These are phyloP conservation scores for Drosophila repletoides DNA, from an alignment of 1,140 invertebrate species.

Conservation along the genomic window DNA sequence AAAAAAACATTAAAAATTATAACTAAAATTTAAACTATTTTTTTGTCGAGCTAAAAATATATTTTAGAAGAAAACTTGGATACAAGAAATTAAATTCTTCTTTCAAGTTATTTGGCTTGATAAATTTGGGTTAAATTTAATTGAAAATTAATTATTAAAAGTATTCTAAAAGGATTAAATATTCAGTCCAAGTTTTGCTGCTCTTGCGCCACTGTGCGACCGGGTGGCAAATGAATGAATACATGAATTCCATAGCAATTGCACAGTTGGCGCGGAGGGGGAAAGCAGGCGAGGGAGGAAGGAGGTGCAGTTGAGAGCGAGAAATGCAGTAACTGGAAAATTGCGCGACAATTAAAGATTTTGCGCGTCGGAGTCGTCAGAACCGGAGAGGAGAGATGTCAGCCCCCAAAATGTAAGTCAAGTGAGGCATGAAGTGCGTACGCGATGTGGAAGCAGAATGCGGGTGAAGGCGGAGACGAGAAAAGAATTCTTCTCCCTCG, in stretches of 20 bases:
- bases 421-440: constrained; percentile 72
- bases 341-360: constrained; percentile 81
- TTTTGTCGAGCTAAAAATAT: no score
- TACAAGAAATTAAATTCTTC: no score
- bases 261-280: constrained; percentile 13
- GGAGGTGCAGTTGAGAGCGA: constrained; percentile 27
- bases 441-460: constrained; percentile 30
- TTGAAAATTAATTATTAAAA: background rate
- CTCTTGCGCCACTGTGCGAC: constrained; percentile 33
- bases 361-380: constrained; percentile 53
- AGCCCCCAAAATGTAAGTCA: constrained; percentile 74
- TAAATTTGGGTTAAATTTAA: no score
- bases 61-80: no score
- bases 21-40: background rate
- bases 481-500: no score
- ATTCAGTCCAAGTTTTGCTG: background rate
- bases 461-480: no score
- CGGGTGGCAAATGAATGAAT: constrained; percentile 56
- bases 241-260: constrained; percentile 69
- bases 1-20: background rate
- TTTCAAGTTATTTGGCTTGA: no score
- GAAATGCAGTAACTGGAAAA: constrained; percentile 80
- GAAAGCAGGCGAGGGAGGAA: background rate
- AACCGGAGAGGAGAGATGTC: constrained; percentile 22
- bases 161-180: background rate